A percentile compares a stretch with the other conserved stretches of the same genome.
These are phyloP conservation scores for Zhengitettix transpicula DNA, from an alignment of 2,888 invertebrate genomes.

Conservation along the genomic window DNA sequence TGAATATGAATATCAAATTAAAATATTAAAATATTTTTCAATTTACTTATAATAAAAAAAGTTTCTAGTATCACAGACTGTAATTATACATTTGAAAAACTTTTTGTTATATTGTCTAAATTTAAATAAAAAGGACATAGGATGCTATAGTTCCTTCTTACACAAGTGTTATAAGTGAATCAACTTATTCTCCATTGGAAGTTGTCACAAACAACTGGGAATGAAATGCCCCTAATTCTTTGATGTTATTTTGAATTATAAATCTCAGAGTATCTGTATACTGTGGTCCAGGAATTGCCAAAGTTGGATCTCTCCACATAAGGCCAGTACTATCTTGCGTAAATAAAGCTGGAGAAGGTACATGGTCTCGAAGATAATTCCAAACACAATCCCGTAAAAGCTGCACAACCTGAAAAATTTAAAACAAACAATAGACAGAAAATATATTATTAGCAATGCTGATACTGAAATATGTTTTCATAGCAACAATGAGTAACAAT, in stretches of 20 bases:
- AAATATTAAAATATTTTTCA: too few relatives aligned
- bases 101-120: too few relatives aligned
- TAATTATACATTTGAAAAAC: too few relatives aligned
- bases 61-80: too few relatives aligned
- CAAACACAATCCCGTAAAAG: constrained; percentile 73
- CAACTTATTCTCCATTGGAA: background rate
- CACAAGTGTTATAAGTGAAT: background rate
- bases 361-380: constrained; percentile 77
- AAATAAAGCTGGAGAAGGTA: constrained; percentile 71
- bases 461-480: too few relatives aligned
- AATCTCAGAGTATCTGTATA: constrained; percentile 68
- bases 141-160: too few relatives aligned
- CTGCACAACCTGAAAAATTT: constrained; percentile 43
- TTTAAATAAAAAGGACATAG: too few relatives aligned
- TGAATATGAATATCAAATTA: too few relatives aligned
- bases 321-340: constrained; percentile 34
- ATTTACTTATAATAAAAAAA: too few relatives aligned
- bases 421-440: too few relatives aligned
- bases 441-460: too few relatives aligned
- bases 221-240: constrained; percentile 23
- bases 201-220: constrained; percentile 3
- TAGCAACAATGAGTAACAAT: too few relatives aligned
- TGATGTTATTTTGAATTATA: constrained; percentile 63
- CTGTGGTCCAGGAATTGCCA: constrained; percentile 48
- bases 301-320: constrained; percentile 57